Percentiles rank a stretch among this genome's conserved stretches.
These are phyloP conservation scores for Aldabrachelys gigantea DNA, from an alignment of 2,113 vertebrate species.

Conservation along the genomic window DNA sequence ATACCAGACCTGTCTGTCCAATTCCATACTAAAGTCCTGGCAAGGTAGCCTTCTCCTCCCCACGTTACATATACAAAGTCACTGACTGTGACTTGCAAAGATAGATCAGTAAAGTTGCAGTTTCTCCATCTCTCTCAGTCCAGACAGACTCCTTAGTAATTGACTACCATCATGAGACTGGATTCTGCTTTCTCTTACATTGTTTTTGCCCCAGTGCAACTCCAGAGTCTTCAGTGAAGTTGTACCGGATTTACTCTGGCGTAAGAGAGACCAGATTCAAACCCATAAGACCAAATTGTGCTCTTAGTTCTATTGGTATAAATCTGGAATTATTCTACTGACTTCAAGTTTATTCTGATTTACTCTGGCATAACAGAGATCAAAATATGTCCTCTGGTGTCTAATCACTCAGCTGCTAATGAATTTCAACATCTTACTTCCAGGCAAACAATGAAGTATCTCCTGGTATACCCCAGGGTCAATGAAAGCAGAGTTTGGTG, in stretches of 20 bases:
- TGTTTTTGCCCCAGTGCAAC: not conserved
- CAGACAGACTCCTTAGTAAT: rapidly evolving
- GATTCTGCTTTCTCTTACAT: not conserved
- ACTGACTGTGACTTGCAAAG: not conserved
- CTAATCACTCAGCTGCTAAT: not conserved
- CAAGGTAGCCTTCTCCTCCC: not conserved
- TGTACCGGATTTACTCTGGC: not conserved
- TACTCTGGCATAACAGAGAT: not conserved
- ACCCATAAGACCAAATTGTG: not conserved
- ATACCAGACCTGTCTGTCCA: not conserved
- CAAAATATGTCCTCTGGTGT: not conserved
- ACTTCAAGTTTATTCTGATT: not conserved
- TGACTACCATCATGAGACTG: rapidly evolving
- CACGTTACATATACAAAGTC: not conserved
- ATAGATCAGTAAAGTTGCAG: not conserved
- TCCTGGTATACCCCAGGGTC: not conserved
- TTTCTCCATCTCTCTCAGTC: not conserved
- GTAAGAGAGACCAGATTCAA: not conserved
- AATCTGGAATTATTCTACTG: not conserved
- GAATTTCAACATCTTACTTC: not conserved
- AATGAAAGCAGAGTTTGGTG: not conserved
- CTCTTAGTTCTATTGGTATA: not conserved
- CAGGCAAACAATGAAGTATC: not conserved
- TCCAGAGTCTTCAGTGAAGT: not conserved
- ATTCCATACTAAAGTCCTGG: not conserved